Percentiles rank a stretch among this genome's conserved stretches.
phyloP scores from a whole-genome alignment of 2,113 vertebrate genomes.

The Pseudorectes ferrugineus region DNA sequence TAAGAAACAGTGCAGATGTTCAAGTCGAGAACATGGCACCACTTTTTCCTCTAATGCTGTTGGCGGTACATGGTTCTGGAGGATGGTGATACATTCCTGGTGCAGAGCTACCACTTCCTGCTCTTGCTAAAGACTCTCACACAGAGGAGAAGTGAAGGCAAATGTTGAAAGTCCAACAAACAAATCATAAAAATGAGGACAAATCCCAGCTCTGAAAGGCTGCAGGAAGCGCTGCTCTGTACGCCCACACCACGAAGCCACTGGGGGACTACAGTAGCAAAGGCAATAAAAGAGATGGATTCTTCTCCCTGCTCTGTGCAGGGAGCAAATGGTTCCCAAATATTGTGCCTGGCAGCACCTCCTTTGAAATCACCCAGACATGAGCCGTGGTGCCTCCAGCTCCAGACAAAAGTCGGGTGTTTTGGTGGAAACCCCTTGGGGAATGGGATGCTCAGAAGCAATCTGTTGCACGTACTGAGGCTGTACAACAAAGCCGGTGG shows the following conservation, averaged over 20 bases:
- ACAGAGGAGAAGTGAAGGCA: background rate
- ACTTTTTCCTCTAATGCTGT: background rate
- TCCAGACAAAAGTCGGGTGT: background rate
- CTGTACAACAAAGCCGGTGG: fast-evolving
- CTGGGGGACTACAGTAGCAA: background rate
- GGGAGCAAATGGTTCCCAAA: background rate
- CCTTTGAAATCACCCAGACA: background rate
- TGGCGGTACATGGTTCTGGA: fast-evolving
- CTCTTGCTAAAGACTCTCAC: background rate
- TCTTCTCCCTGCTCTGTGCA: background rate
- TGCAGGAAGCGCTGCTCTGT: background rate
- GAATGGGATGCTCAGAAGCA: background rate
- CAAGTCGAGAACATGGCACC: fast-evolving
- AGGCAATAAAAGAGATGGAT: background rate
- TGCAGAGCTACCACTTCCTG: background rate
- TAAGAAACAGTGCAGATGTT: background rate
- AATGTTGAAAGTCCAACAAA: background rate
- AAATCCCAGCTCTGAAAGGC: background rate
- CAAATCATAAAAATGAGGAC: background rate
- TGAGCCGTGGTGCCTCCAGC: background rate
- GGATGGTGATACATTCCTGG: fast-evolving
- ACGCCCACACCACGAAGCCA: fast-evolving
- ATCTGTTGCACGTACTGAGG: fast-evolving
- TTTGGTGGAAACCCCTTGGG: background rate
- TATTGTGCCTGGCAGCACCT: background rate